These are phyloP conservation scores for Drosophila bipectinata DNA, from an alignment of 1,140 invertebrate genomes.

Conservation along the genomic window DNA sequence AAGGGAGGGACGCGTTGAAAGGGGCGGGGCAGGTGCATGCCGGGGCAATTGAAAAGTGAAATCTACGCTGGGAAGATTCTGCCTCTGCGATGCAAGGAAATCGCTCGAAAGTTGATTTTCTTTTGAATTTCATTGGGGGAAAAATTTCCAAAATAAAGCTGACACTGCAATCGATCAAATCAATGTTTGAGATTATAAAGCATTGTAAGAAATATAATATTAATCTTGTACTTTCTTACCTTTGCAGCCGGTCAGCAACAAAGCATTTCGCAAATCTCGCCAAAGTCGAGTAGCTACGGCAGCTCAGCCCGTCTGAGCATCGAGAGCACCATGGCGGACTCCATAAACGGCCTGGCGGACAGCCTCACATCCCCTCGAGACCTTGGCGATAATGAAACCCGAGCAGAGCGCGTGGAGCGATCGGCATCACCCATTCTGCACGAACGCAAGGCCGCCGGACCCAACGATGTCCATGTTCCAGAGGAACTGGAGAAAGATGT, in stretches of 20 bases:
- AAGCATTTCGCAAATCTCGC: constrained; percentile 79
- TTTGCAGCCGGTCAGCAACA: constrained; percentile 71
- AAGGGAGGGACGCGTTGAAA: not conserved
- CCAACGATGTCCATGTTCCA: constrained; percentile 64
- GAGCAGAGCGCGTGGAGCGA: constrained; percentile 63
- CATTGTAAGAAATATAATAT: no score
- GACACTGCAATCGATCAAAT: not conserved
- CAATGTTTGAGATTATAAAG: not conserved
- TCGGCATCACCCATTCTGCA: constrained; percentile 78
- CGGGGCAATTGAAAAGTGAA: constrained; percentile 66
- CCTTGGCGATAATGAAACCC: constrained; percentile 70
- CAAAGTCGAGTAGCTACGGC: constrained; percentile 68
- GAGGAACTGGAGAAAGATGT: constrained; percentile 64
- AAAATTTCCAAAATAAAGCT: not conserved
- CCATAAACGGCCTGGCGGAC: constrained; percentile 33
- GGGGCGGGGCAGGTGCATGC: constrained; percentile 34
- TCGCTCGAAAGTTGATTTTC: constrained; percentile 21
- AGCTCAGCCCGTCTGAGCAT: constrained; percentile 40
- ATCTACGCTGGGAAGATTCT: constrained; percentile 55
- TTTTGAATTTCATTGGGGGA: not conserved
- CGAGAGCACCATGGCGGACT: constrained; percentile 68
- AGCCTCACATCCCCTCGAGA: constrained; percentile 10
- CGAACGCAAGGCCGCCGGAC: constrained; percentile 49
- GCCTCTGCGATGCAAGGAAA: constrained; percentile 31
- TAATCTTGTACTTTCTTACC: not conserved